Base-by-base conservation (phyloP, 2,888 invertebrate genomes). In the Aleiodes testaceus region DNA sequence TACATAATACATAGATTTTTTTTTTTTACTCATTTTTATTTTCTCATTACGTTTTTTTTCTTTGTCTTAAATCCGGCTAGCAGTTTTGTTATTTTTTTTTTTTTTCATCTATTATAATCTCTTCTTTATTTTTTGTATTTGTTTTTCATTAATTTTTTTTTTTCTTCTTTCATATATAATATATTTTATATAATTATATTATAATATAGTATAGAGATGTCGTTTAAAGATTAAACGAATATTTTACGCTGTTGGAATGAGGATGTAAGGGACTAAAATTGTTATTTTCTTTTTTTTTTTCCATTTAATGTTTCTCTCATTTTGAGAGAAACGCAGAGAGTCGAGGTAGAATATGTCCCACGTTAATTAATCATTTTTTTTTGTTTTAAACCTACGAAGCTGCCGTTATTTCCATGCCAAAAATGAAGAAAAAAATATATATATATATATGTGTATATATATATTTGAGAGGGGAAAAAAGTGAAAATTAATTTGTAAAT, bases 331-430 rank as follows among this genome's bases (percentile, higher is more conserved):
- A 9, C 36, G 36, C 36, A 36, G 36, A 30, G 47, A 59, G 55
- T 72, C 72, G 36, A 36, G 69, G 49, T 66, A 52, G 70, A 53
- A 66, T 47, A 67, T 69, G 65, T 69, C 49, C 63, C 68, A 14
- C 66, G 47, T 44, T 61, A 16, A 11, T 52, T 61, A 9, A 50
- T 36, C 18, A 69, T 64, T 20, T 45, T 44, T 61, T 52, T 36
- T 20, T 52, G 44, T 11, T 16, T 18, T 66, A n/a, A 52, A 44
- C 71, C 45, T 14, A 45, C 11, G 59, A 47, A 61, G 45, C 45
- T 61, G 61, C 49, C 59, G 22, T 26, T 18, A 26, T 44, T 42
- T 47, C n/a, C 16, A 30, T 16, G 16, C 3, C 14, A 30, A 50
- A 66, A 42, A 55, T 30, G 7, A 59, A 26, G 9, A 18, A 68